These are phyloP conservation scores for Sebastes matsubarae DNA, from an alignment of 2,797 vertebrate species.

Conservation along the genomic window DNA sequence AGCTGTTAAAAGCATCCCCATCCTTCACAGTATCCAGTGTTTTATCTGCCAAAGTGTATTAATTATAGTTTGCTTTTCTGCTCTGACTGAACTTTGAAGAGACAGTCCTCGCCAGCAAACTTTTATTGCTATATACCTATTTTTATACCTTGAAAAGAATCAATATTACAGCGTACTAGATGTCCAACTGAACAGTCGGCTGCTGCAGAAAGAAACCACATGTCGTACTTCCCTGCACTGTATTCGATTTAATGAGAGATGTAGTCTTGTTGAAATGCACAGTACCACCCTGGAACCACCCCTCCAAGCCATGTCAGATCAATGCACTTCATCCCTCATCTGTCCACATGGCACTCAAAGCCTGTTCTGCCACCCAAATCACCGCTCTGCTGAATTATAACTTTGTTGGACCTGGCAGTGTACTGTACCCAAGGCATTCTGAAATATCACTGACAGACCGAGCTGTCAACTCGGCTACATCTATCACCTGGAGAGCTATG, in stretches of 20 bases:
- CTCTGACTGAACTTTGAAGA: constrained; percentile 2
- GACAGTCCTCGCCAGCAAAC: not conserved
- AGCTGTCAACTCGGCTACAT: constrained; percentile 66
- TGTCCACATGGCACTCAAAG: constrained; percentile 74
- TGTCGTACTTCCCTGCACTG: not conserved
- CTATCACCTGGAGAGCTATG: constrained; percentile 56
- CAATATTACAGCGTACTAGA: not conserved
- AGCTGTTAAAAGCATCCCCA: not conserved
- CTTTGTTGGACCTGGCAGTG: constrained; percentile 76
- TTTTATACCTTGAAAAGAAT: constrained; percentile 6
- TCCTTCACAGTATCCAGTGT: not conserved
- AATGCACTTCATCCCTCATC: constrained; percentile 75
- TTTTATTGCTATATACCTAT: not conserved
- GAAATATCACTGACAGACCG: constrained; percentile 63
- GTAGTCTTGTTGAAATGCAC: constrained; percentile 61
- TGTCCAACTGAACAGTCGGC: constrained; percentile 13
- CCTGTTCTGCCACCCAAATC: constrained; percentile 82
- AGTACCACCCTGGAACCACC: constrained; percentile 38
- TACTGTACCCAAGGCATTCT: constrained; percentile 74
- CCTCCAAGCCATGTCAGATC: constrained; percentile 71
- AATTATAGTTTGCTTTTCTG: constrained; percentile 14
- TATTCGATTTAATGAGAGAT: constrained; percentile 24
- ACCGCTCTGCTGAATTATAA: constrained; percentile 82
- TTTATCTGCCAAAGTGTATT: constrained; percentile 19
- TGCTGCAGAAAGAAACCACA: constrained; percentile 11